phyloP scores from a whole-genome alignment of 2,113 vertebrate genomes.

The Anser cygnoides region DNA sequence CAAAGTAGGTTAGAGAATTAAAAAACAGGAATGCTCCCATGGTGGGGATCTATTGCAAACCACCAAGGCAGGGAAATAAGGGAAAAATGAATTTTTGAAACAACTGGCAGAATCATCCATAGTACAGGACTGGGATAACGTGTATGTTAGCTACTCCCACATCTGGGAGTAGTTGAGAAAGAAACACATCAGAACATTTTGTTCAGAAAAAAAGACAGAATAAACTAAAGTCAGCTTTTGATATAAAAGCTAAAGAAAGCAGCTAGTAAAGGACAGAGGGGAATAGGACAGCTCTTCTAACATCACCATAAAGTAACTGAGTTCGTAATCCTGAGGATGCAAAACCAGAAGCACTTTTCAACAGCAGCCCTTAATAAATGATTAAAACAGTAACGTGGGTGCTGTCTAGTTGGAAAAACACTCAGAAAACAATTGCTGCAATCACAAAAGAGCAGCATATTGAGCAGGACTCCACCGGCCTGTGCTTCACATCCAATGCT shows the following conservation, averaged over 20 bases:
- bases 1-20: background rate
- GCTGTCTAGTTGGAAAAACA: constrained; percentile 9
- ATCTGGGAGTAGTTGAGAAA: constrained; percentile 31
- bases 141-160: constrained; percentile 15
- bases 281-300: background rate
- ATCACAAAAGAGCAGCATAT: background rate
- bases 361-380: constrained; percentile 20
- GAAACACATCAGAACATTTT: constrained; percentile 8
- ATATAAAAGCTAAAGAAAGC: background rate
- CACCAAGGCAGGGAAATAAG: background rate
- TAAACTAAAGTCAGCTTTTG: background rate
- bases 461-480: background rate
- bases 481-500: background rate
- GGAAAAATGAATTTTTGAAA: background rate
- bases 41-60: background rate
- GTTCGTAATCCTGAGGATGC: background rate
- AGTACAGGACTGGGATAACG: background rate
- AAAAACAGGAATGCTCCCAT: background rate
- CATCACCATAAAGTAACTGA: background rate
- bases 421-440: background rate
- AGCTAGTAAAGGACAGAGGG: background rate
- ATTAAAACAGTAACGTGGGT: background rate
- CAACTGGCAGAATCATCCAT: background rate
- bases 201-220: constrained; percentile 21
- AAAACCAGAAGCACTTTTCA: constrained; percentile 50